These are phyloP conservation scores for Notospermus geniculatus DNA, from an alignment of 1,140 invertebrate species.

Conservation along the genomic window DNA sequence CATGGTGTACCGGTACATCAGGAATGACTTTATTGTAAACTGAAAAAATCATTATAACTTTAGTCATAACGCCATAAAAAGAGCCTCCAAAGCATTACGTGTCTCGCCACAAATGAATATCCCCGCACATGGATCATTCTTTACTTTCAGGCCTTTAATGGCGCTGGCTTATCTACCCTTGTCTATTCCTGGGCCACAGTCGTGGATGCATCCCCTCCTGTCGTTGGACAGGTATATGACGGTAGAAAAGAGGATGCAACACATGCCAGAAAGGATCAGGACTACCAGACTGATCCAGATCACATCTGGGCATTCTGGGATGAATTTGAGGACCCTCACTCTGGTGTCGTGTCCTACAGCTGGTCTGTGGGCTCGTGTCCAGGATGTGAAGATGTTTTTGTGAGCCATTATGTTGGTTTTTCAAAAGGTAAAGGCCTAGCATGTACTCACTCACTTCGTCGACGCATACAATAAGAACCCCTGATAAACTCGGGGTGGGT, in stretches of 20 bases:
- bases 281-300: conserved; percentile 18
- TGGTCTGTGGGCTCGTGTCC: conserved; percentile 23
- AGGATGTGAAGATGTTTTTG: conserved; percentile 6
- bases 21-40: too few relatives aligned
- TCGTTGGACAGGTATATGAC: conserved; percentile 27
- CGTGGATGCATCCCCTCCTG: conserved; percentile 23
- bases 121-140: not conserved
- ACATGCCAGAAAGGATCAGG: not conserved
- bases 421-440: not conserved
- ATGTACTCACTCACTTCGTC: too few relatives aligned
- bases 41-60: too few relatives aligned
- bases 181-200: conserved; percentile 21
- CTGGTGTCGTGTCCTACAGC: conserved; percentile 22
- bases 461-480: too few relatives aligned
- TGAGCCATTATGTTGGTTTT: conserved; percentile 17
- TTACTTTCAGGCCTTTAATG: conserved; percentile 27
- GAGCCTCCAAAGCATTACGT: not conserved
- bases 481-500: too few relatives aligned
- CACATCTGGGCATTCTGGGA: conserved; percentile 22
- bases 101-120: not conserved
- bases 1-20: too few relatives aligned
- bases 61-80: not conserved
- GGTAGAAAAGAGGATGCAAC: not conserved
- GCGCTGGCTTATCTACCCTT: conserved; percentile 25
- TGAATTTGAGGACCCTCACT: conserved; percentile 29